Base-by-base conservation (phyloP, 2,888 invertebrate species). In the Metopia argyrocephala region DNA sequence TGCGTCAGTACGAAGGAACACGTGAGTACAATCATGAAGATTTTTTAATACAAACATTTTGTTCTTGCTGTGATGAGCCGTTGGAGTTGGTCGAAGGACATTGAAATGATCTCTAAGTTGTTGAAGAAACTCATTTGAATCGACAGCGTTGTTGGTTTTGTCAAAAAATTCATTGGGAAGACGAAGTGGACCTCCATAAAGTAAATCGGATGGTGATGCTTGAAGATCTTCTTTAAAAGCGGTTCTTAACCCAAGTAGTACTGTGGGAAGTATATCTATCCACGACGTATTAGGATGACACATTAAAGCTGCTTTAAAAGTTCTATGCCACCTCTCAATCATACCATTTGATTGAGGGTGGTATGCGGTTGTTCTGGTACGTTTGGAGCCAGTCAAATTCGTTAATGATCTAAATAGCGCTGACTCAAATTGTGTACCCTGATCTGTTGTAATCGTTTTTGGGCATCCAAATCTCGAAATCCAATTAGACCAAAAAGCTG, bases 251-350 rank as follows among this genome's bases (percentile, higher is more conserved):
- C 50, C 48, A 50, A 64, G 64, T 28, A 70, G 12, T 1, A 59
- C 56, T 18, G 68, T 57, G 12, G 56, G 31, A 45, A 54, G n/a
- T 25, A 56, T 56, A 15, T 68, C 31, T 7, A 61, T 23, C 57
- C 68, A 46, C 1, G 45, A 61, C 2, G 15, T 6, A 12, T 61
- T 15, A 15, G 5, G 15, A 23, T 83, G 50, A 27, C 83, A 82
- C 27, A 74, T 78, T 4, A 80, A 57, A 3, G 83, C 65, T 23
- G 81, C 64, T 66, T 82, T 83, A 2, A 81, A 59, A 3, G 73
- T 21, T 9, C 76, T 73, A 21, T 84, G 80, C 68, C 73, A 79
- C 21, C 82, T 61, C 9, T 82, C 80, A 5, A 84, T 73, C 9
- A 78, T 45, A 2, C 75, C 76, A 52, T 82, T 83, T 1, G 73